Evolutionary conservation across 1,140 invertebrate genomes (phyloP).

Genomic region (Euwallacea fornicatus): DNA sequence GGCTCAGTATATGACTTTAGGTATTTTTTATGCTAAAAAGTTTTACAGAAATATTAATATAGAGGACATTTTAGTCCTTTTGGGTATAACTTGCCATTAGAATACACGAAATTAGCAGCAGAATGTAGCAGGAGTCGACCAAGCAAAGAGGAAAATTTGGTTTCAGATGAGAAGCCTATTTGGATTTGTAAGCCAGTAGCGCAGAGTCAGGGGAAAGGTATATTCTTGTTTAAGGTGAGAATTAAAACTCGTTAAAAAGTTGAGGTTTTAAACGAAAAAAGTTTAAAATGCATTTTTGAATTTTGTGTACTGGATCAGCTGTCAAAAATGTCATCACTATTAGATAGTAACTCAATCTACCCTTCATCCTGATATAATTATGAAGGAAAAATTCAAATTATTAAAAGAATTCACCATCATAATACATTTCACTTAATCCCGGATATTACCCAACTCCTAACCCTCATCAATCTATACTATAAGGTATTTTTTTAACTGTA

Average conservation of each 20-base stretch:
- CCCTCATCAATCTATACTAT: no score
- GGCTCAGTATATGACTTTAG: conserved; percentile 82
- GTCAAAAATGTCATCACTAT: no score
- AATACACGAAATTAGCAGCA: conserved; percentile 80
- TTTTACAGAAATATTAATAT: not conserved
- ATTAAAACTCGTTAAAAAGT: not conserved
- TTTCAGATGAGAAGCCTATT: conserved; percentile 57
- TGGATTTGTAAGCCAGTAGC: conserved; percentile 90
- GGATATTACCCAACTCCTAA: no score
- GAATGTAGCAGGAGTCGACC: conserved; percentile 64
- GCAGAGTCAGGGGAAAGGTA: conserved; percentile 80
- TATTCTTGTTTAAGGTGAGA: conserved; percentile 75
- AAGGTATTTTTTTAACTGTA: no score
- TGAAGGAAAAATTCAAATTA: not conserved
- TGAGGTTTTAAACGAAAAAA: not conserved
- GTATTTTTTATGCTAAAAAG: conserved; percentile 53
- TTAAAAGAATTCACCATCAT: no score
- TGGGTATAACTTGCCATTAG: conserved; percentile 78
- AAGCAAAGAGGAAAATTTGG: conserved; percentile 43
- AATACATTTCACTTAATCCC: no score
- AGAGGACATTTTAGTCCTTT: conserved; percentile 61
- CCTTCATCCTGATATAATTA: not conserved
- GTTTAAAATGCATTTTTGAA: not conserved
- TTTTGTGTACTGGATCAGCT: no score
- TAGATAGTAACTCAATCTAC: no score